Evolutionary conservation across 2,113 vertebrate species (phyloP).

Genomic region (Microtus montanus): DNA sequence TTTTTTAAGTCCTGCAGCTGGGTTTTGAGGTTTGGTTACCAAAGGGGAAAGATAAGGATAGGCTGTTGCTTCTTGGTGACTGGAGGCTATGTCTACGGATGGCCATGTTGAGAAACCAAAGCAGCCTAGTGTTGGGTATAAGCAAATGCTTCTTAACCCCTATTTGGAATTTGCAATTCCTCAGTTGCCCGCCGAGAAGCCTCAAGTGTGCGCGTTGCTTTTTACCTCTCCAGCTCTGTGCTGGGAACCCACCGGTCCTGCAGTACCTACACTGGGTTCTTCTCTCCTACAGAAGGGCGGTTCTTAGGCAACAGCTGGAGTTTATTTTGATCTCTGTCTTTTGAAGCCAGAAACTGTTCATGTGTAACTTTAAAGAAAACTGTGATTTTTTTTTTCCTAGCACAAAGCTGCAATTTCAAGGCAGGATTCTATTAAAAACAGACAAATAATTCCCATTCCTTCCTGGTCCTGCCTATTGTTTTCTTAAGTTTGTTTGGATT

Average conservation of each 20-base stretch:
- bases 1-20: background rate
- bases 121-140: slow-evolving; percentile 10
- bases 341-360: slow-evolving; percentile 76
- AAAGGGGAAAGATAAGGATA: background rate
- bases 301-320: slow-evolving; percentile 57
- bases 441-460: slow-evolving; percentile 83
- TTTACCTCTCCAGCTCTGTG: slow-evolving; percentile 13
- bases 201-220: background rate
- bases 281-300: slow-evolving; percentile 23
- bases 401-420: slow-evolving; percentile 75
- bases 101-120: background rate
- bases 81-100: background rate
- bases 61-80: background rate
- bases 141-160: slow-evolving; percentile 43
- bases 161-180: slow-evolving; percentile 52
- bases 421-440: slow-evolving; percentile 75
- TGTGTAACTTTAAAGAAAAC: slow-evolving; percentile 77
- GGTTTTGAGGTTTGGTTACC: slow-evolving; percentile 1
- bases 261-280: background rate
- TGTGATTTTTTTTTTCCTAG: slow-evolving; percentile 59
- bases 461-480: slow-evolving; percentile 85
- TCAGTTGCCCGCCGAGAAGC: background rate
- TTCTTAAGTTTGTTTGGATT: slow-evolving; percentile 84
- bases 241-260: slow-evolving; percentile 56
- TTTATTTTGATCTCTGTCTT: slow-evolving; percentile 73